phyloP scores from a whole-genome alignment of 1,140 invertebrate species.

The Leptoteleia sp. region DNA sequence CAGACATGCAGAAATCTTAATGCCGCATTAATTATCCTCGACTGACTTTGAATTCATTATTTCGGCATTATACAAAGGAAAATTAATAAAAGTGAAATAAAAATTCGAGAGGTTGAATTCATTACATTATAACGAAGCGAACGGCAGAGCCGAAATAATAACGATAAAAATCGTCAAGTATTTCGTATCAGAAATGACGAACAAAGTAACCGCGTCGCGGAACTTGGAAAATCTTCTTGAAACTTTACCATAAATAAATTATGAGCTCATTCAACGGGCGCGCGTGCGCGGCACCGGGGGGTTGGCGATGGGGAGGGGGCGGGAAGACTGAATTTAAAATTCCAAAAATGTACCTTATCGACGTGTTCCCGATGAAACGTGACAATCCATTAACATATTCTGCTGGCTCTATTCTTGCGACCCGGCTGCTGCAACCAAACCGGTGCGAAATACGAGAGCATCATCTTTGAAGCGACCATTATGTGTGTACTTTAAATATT shows the following conservation, averaged over 20 bases:
- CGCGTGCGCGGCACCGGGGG: no score
- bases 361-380: conserved; percentile 12
- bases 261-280: conserved; percentile 22
- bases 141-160: neutral
- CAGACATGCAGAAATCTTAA: conserved; percentile 3
- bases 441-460: no score
- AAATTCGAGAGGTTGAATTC: neutral
- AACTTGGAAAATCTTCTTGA: conserved; percentile 30
- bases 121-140: neutral
- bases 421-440: no score
- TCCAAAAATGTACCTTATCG: conserved; percentile 21
- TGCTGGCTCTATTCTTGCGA: conserved; percentile 9
- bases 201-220: conserved; percentile 11
- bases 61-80: neutral
- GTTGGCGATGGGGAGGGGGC: no score
- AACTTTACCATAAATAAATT: conserved; percentile 43
- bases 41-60: neutral
- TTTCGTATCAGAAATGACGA: conserved; percentile 15
- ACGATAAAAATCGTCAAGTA: conserved; percentile 6
- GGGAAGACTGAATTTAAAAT: conserved; percentile 21
- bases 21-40: conserved; percentile 4
- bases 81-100: neutral
- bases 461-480: no score
- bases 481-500: no score
- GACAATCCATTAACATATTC: conserved; percentile 37